phyloP scores from a whole-genome alignment of 2,888 invertebrate genomes.

The Geotrupes spiniger region DNA sequence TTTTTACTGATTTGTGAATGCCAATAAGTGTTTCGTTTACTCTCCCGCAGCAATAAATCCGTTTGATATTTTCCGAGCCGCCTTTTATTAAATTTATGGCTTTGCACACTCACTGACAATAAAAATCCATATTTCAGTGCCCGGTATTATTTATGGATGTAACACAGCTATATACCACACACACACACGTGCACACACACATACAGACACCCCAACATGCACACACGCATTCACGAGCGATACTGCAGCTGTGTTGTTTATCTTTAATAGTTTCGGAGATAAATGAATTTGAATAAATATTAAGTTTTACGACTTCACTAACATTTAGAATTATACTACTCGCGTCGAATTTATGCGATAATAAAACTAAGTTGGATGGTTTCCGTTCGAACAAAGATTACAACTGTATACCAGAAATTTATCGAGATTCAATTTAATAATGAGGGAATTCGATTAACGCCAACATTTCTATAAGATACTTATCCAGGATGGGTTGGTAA shows the following conservation, averaged over 20 bases:
- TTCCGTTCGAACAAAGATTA: too few relatives aligned
- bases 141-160: constrained; percentile 37
- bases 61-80: constrained; percentile 37
- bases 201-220: too few relatives aligned
- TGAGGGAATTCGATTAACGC: too few relatives aligned
- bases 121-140: constrained; percentile 42
- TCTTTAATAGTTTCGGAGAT: constrained; percentile 5
- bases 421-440: too few relatives aligned
- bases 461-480: too few relatives aligned
- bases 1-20: constrained; percentile 42
- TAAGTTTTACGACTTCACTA: too few relatives aligned
- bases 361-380: too few relatives aligned
- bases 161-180: constrained; percentile 25
- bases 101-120: constrained; percentile 38
- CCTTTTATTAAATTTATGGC: constrained; percentile 43
- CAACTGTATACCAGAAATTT: too few relatives aligned
- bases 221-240: constrained; percentile 2
- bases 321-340: too few relatives aligned
- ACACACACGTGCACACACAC: background rate
- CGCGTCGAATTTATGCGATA: too few relatives aligned
- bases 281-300: background rate
- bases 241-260: constrained; percentile 12
- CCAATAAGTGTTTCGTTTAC: constrained; percentile 38
- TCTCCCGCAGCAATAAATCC: constrained; percentile 37
- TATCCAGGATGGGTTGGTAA: too few relatives aligned